A percentile compares a stretch with the other conserved stretches of the same genome.
phyloP scores from a whole-genome alignment of 2,888 invertebrate species.

The Ellobium chinense region DNA sequence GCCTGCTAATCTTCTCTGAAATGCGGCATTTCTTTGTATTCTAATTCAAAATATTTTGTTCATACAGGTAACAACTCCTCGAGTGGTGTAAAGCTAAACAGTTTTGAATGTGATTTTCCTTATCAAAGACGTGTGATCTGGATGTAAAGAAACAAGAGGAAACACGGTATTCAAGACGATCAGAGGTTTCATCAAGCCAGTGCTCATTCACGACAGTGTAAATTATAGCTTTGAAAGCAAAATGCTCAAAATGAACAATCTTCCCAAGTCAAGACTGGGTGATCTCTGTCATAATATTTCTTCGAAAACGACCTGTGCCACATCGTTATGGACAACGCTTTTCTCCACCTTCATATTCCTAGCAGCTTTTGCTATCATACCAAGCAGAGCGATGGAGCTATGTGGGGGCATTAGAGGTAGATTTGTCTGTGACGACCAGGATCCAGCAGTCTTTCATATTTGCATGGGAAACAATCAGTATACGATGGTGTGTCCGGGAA shows the following conservation, averaged over 20 bases:
- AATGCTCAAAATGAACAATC: not conserved
- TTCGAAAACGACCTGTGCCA: not conserved
- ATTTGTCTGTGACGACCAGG: constrained; percentile 51
- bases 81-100: too few species aligned
- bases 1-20: too few species aligned
- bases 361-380: not conserved
- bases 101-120: too few species aligned
- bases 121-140: too few species aligned
- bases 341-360: not conserved
- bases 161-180: too few species aligned
- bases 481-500: constrained; percentile 54
- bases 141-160: too few species aligned
- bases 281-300: not conserved
- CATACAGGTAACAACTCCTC: too few species aligned
- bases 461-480: constrained; percentile 54
- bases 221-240: too few species aligned
- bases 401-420: constrained; percentile 48
- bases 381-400: not conserved
- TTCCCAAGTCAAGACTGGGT: not conserved
- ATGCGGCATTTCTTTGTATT: too few species aligned
- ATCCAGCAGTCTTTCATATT: constrained; percentile 53
- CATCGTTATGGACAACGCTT: not conserved
- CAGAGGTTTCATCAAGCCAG: too few species aligned
- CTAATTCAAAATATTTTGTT: too few species aligned
- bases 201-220: too few species aligned